A percentile compares a stretch with the other conserved stretches of the same genome.
Conservation (phyloP, 2,888 invertebrate species). For the Patella ulyssiponensis region DNA sequence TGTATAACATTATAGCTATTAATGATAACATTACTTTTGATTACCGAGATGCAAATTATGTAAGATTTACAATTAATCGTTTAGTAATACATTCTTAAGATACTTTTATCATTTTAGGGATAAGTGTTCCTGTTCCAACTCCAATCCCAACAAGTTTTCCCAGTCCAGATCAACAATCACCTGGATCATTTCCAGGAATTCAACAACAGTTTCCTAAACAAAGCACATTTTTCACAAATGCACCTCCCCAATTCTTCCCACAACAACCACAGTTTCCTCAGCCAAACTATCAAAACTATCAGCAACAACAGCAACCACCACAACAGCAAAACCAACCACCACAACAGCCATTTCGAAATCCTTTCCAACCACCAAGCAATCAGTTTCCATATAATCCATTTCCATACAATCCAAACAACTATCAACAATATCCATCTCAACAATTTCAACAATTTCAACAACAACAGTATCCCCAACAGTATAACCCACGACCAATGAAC, state of each 20-base stretch:
- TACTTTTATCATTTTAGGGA: neutral
- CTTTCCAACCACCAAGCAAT: neutral
- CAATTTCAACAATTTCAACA: neutral
- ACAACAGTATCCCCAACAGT: no score
- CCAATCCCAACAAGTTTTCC: neutral
- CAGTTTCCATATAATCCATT: neutral
- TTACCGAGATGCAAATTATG: no score
- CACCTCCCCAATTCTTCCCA: neutral
- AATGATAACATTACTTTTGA: no score
- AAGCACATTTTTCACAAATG: neutral
- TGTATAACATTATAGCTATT: no score
- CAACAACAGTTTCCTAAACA: neutral
- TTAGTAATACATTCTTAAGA: neutral
- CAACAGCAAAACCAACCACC: neutral
- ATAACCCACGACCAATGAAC: no score
- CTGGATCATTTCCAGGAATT: neutral
- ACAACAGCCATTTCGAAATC: neutral
- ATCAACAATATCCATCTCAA: neutral
- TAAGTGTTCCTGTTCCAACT: neutral
- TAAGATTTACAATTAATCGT: no score
- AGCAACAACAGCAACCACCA: neutral
- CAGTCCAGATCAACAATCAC: neutral
- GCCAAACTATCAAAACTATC: neutral
- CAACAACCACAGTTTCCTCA: neutral
- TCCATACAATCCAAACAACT: neutral